Percentiles rank a stretch among this genome's conserved stretches.
These are phyloP conservation scores for Rhopalosiphum nymphaeae DNA, from an alignment of 2,888 invertebrate genomes.

Conservation along the genomic window DNA sequence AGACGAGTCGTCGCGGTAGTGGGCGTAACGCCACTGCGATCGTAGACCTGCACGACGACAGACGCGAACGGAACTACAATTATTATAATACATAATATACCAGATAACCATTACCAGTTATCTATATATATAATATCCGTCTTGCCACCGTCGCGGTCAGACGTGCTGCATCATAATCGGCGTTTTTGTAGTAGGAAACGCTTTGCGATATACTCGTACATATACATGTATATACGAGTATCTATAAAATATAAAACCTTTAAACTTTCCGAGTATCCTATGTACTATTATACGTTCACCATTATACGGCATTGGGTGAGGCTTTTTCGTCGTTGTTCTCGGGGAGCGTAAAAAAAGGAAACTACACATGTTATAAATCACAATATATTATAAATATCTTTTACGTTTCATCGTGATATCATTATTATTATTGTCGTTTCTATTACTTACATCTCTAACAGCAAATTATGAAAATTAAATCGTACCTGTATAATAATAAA, in stretches of 20 bases:
- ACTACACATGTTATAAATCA: background rate
- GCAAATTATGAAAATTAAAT: background rate
- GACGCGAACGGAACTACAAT: background rate
- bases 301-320: background rate
- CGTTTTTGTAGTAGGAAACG: background rate
- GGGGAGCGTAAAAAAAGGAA: background rate
- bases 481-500: background rate
- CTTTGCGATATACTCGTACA: background rate
- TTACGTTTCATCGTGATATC: constrained; percentile 1
- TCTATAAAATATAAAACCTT: background rate
- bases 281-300: background rate
- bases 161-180: background rate
- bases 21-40: background rate
- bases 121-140: background rate
- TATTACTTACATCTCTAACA: background rate
- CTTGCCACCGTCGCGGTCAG: background rate
- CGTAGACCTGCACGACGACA: background rate
- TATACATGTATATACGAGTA: background rate
- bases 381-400: background rate
- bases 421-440: background rate
- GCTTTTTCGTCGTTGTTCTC: background rate
- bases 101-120: background rate
- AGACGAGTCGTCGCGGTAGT: background rate
- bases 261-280: background rate
- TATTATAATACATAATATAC: background rate